These are phyloP conservation scores for Oryzaephilus surinamensis DNA, from an alignment of 1,140 invertebrate species.

Conservation along the genomic window DNA sequence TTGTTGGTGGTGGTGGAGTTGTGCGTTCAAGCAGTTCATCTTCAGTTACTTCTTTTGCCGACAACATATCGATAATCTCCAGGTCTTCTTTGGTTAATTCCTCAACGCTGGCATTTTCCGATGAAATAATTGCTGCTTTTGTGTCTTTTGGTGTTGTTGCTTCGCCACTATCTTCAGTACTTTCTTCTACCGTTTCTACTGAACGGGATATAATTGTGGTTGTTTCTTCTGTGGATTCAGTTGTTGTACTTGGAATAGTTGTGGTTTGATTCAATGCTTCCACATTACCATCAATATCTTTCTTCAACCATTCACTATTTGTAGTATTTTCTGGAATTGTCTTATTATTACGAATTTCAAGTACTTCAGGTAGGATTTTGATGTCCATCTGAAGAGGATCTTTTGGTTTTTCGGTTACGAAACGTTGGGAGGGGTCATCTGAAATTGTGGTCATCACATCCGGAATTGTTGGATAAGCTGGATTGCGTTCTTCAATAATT, in stretches of 20 bases:
- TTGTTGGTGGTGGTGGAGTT: constrained; percentile 1
- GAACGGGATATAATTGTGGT: constrained; percentile 9
- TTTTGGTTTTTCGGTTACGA: too few species aligned
- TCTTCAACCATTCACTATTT: constrained; percentile 22
- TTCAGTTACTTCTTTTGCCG: constrained; percentile 7
- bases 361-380: constrained; percentile 26
- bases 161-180: constrained; percentile 25
- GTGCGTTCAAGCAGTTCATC: too few species aligned
- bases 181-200: constrained; percentile 26
- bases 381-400: constrained; percentile 2
- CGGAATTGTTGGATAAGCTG: too few species aligned
- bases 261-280: constrained; percentile 1
- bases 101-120: constrained; percentile 29
- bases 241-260: constrained; percentile 1
- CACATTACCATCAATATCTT: constrained; percentile 2
- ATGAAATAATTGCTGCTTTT: constrained; percentile 14
- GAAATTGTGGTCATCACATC: too few species aligned
- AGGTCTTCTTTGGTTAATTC: constrained; percentile 7
- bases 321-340: constrained; percentile 14
- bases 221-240: constrained; percentile 6
- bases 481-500: too few species aligned
- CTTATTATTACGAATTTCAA: constrained; percentile 18
- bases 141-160: constrained; percentile 20
- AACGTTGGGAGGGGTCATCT: too few species aligned
- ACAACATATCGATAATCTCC: constrained; percentile 18